Evolutionary conservation across 2,888 invertebrate species (phyloP), one percentile per base, ranked within the genome.

Genomic region (Cataglyphis rosenhaueri): DNA sequence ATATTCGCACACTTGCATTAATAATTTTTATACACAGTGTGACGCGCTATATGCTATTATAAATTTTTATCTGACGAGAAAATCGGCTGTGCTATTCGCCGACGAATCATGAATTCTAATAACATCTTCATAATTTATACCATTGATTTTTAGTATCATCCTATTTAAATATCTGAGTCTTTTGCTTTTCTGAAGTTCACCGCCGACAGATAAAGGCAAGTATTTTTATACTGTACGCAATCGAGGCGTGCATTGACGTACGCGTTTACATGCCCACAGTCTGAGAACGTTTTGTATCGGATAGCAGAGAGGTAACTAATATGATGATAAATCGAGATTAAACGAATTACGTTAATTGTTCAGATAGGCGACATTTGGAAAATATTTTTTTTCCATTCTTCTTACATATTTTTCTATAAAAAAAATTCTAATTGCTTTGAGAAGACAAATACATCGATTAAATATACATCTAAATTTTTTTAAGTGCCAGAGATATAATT

Each of bases 191-290:
- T 48, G 25, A 66, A 66, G 52, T 66, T 75, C 25, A 48, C 21
- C 74, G 21, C 21, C 74, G 21, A 35, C 25, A 38, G 66, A 76
- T 32, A n/a, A 66, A 38, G n/a, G 25, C 35, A 75, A 15, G 25
- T 76, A 76, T 76, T 76, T 76, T 76, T 76, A 76, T 25, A 52
- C 6, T 2, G n/a, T 12, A 25, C 18, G 25, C n/a, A 52, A 35
- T 18, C 62, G 62, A 66, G n/a, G 66, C 75, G 25, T 76, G 75
- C 35, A 76, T 52, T 76, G 75, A 76, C 75, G 75, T 75, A 25
- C 6, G 66, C 12, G 52, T 35, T 65, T 41, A 75, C 35, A 25
- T 65, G 25, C 5, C 35, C 38, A 52, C 65, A 65, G 35, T 35
- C 35, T 32, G 62, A 66, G 52, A 75, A 25, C 15, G n/a, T 21